Base-by-base conservation (phyloP, 2,113 vertebrate species). In the Eonycteris spelaea region DNA sequence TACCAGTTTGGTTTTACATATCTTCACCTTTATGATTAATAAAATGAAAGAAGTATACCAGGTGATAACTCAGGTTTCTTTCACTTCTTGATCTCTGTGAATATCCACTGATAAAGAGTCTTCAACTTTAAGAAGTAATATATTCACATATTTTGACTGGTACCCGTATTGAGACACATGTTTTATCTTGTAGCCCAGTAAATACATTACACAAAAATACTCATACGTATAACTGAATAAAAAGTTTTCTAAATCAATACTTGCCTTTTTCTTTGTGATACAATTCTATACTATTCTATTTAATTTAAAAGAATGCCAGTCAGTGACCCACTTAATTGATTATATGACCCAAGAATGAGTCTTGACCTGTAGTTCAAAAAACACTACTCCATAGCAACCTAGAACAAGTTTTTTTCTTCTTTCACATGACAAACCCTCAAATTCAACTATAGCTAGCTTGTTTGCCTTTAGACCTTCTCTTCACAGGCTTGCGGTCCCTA, bases 301-400 rank as follows among this genome's bases (percentile, higher is more conserved):
- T 73, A 96, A 83, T 57, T 90, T 84, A 63, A 90, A 91, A 86
- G 43, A 95, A 68, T 89, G 53, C 59, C 26, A 38, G 13, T 59
- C 55, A 86, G 45, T 70, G 61, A 89, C 83, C 86, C 48, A 45
- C 48, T 89, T 59, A 93, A 86, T 91, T 96, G 73, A 74, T 96
- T 90, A 5, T 77, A 80, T 43, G 53, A 68, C 61, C 83, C 71
- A 88, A 61, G 90, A 93, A 79, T 75, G 57, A 15, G 43, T 90
- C 79, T 89, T 92, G 91, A 74, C 96, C 65, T 84, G 2, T 61
- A 86, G 78, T 83, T 92, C 24, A 68, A 55, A 71, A 85, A 73
- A 45, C 45, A 73, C 73, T 43, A 30, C 28, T 85, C 77, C 71
- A 33, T 71, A 82, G 86, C 61, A 95, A 63, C 35, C n/a, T 75